Conservation (phyloP, 2,113 vertebrate genomes). For the Caracal caracal region DNA sequence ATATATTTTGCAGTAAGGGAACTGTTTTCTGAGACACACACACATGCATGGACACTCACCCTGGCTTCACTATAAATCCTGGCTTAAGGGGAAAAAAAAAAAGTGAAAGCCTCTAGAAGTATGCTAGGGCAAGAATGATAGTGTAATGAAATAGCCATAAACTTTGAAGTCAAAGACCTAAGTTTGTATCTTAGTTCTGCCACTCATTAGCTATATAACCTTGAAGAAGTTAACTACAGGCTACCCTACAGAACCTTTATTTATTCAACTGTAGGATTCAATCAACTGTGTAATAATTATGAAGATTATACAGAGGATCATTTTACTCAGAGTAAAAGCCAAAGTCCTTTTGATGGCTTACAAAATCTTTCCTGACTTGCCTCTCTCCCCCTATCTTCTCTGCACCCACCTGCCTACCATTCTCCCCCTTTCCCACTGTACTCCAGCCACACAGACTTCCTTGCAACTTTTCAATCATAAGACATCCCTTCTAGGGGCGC, state of each 20-base stretch:
- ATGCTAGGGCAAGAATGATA: background rate
- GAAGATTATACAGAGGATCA: background rate
- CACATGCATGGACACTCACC: background rate
- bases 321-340: background rate
- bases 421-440: background rate
- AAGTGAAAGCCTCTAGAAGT: background rate
- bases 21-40: background rate
- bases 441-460: background rate
- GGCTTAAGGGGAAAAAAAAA: rapidly evolving
- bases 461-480: background rate
- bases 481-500: background rate
- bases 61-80: background rate
- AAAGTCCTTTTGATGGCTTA: background rate
- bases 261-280: background rate
- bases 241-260: background rate
- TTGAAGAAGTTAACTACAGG: background rate
- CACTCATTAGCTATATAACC: background rate
- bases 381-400: background rate
- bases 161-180: background rate
- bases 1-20: background rate
- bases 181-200: background rate
- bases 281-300: background rate
- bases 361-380: background rate
- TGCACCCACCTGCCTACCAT: background rate
- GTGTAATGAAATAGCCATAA: background rate